A percentile compares a stretch with the other conserved stretches of the same genome.
Evolutionary conservation across 2,888 invertebrate species (phyloP).

Genomic region (Ischnus inquisitorius): DNA sequence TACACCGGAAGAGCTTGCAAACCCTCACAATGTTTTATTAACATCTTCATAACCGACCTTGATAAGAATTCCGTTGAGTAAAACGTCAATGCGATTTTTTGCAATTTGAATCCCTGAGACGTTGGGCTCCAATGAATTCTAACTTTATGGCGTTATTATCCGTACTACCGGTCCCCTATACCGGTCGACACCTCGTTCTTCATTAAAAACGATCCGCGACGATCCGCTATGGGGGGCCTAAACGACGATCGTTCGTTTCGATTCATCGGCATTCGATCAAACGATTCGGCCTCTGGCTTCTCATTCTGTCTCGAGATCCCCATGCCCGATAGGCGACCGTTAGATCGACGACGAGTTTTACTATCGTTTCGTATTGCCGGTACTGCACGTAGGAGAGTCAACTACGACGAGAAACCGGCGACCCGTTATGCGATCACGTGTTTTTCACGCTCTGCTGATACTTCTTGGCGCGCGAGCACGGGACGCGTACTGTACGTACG

Average conservation of each 20-base stretch:
- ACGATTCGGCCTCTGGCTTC: slow-evolving; percentile 59
- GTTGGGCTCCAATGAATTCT: slow-evolving; percentile 33
- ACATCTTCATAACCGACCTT: slow-evolving; percentile 51
- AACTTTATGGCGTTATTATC: slow-evolving; percentile 52
- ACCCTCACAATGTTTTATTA: slow-evolving; percentile 50
- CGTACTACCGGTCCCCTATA: slow-evolving; percentile 31
- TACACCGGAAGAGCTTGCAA: slow-evolving; percentile 49
- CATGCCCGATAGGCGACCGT: slow-evolving; percentile 56
- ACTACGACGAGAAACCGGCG: slow-evolving; percentile 51
- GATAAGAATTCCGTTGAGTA: slow-evolving; percentile 59
- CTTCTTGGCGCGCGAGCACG: slow-evolving; percentile 13
- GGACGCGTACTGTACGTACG: background rate
- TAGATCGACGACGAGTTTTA: slow-evolving; percentile 71
- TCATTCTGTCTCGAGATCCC: slow-evolving; percentile 52
- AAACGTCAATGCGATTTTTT: slow-evolving; percentile 14
- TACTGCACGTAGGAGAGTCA: slow-evolving; percentile 25
- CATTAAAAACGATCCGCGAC: slow-evolving; percentile 24
- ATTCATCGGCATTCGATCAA: slow-evolving; percentile 58
- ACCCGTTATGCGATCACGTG: slow-evolving; percentile 74
- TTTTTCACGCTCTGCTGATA: slow-evolving; percentile 79
- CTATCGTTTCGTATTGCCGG: slow-evolving; percentile 34
- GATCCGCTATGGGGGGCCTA: slow-evolving; percentile 9
- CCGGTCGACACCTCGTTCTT: slow-evolving; percentile 40
- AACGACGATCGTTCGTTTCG: slow-evolving; percentile 29
- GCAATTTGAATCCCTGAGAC: slow-evolving; percentile 17